phyloP scores from a whole-genome alignment of 2,113 vertebrate species.

The Sturnus vulgaris region DNA sequence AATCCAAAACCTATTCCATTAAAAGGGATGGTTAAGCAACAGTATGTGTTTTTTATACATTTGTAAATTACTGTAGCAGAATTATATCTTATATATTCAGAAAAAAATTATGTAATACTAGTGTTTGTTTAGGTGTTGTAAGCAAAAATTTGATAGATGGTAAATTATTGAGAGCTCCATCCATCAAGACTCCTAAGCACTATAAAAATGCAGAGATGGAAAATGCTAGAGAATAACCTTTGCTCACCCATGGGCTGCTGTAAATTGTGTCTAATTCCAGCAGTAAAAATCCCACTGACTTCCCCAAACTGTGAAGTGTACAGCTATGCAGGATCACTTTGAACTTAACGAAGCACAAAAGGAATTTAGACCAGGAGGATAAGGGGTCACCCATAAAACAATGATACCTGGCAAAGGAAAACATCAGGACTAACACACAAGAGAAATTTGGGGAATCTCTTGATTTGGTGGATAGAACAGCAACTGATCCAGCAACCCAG shows the following conservation, averaged over 20 bases:
- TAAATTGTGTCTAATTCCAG: neutral
- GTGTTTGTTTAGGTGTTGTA: neutral
- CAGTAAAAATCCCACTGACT: neutral
- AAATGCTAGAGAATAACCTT: neutral
- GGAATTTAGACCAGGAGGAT: neutral
- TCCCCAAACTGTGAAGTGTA: neutral
- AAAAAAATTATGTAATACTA: neutral
- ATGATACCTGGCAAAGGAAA: neutral
- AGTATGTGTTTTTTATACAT: neutral
- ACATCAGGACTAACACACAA: neutral
- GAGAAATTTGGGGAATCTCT: neutral
- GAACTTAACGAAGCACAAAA: neutral
- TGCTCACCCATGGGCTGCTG: neutral
- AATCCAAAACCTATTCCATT: slow-evolving; percentile 66
- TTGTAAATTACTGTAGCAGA: neutral
- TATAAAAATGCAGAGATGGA: neutral
- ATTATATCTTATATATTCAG: neutral
- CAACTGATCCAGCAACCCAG: neutral
- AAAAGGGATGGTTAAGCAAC: slow-evolving; percentile 52
- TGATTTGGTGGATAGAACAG: too few species aligned
- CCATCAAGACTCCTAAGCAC: neutral
- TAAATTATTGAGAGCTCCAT: slow-evolving; percentile 11
- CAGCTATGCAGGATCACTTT: neutral
- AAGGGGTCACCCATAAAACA: neutral
- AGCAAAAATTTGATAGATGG: slow-evolving; percentile 8